Percentiles rank a stretch among this genome's conserved stretches.
phyloP scores from a whole-genome alignment of 1,140 invertebrate genomes.

The Heliconius eleuchia region DNA sequence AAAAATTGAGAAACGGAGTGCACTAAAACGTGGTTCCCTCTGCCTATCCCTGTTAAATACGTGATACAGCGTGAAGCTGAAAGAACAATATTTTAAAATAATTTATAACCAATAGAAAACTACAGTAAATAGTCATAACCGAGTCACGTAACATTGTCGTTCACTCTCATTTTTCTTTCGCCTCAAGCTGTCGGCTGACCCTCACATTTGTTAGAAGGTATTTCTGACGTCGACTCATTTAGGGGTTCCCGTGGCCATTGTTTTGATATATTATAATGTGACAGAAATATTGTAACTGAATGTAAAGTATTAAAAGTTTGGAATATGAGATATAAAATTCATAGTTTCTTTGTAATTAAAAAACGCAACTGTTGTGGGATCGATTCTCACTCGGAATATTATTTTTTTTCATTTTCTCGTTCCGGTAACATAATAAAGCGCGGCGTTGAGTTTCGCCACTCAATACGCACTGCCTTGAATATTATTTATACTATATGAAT shows the following conservation, averaged over 20 bases:
- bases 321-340: too few species aligned
- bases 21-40: background rate
- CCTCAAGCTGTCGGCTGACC: slow-evolving; percentile 9
- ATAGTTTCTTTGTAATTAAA: too few species aligned
- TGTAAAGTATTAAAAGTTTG: background rate
- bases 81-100: background rate
- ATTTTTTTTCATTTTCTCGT: too few species aligned
- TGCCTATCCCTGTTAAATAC: background rate
- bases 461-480: too few species aligned
- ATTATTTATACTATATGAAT: too few species aligned
- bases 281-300: background rate
- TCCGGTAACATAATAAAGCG: background rate
- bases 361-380: too few species aligned
- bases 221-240: background rate
- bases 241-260: background rate
- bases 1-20: too few species aligned
- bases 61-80: background rate
- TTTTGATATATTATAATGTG: background rate
- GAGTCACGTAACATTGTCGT: slow-evolving; percentile 4
- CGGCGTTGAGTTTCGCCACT: background rate
- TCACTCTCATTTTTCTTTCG: background rate
- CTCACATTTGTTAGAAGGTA: slow-evolving; percentile 1
- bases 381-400: too few species aligned
- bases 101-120: background rate
- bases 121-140: background rate